A percentile compares a stretch with the other conserved stretches of the same genome.
Evolutionary conservation across 2,113 vertebrate genomes (phyloP).

Genomic region (Psettodes erumei): DNA sequence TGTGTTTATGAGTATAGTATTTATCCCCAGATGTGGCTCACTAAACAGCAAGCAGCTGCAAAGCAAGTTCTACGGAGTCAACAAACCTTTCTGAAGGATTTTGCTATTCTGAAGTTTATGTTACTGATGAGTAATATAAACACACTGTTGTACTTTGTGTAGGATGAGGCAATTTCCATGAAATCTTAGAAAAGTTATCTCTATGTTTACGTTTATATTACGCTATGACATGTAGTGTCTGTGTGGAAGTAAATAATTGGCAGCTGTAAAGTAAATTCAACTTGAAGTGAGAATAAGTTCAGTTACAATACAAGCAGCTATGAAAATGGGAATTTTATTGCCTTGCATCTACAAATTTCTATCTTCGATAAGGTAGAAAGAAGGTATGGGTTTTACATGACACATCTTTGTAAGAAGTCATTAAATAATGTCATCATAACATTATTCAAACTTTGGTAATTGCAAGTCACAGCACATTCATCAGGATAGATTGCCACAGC

Average conservation of each 20-base stretch:
- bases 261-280: neutral
- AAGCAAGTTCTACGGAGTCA: conserved; percentile 22
- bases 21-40: neutral
- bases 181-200: conserved; percentile 7
- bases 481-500: too few relatives aligned
- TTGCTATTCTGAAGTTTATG: conserved; percentile 42
- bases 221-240: neutral
- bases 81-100: conserved; percentile 37
- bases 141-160: conserved; percentile 6
- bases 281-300: neutral
- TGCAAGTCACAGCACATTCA: neutral
- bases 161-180: conserved; percentile 13
- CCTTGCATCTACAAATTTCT: neutral
- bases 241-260: conserved; percentile 14
- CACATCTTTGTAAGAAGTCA: neutral
- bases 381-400: neutral
- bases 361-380: neutral
- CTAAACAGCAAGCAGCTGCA: conserved; percentile 60
- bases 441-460: neutral
- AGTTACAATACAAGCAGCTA: neutral
- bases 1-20: conserved; percentile 44
- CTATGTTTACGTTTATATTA: neutral
- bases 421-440: neutral
- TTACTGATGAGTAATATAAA: conserved; percentile 37
- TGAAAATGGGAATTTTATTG: neutral